Conservation (phyloP, 2,888 invertebrate species). For the Polylopha cassiicola region DNA sequence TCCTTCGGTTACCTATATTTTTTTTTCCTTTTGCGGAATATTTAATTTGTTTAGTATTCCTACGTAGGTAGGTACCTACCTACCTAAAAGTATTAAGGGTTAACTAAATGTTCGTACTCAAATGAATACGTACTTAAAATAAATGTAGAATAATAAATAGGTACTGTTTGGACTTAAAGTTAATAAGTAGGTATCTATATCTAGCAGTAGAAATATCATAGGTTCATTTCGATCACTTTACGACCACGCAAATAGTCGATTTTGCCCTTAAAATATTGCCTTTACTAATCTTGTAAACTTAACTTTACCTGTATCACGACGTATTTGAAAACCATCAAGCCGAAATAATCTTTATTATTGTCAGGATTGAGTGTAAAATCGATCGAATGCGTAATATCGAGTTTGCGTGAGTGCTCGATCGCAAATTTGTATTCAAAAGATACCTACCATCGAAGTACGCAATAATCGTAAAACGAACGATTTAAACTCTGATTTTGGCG, state of each 20-base stretch:
- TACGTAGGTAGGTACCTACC: too few relatives aligned
- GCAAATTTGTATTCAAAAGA: conserved; percentile 67
- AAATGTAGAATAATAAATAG: neutral
- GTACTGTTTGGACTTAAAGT: neutral
- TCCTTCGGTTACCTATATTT: too few relatives aligned
- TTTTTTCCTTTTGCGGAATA: too few relatives aligned
- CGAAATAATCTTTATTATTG: conserved; percentile 19
- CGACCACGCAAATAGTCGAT: conserved; percentile 39
- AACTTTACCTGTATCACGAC: conserved; percentile 35
- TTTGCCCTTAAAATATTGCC: conserved; percentile 50
- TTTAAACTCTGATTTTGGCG: conserved; percentile 65
- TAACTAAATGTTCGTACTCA: too few relatives aligned
- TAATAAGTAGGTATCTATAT: neutral
- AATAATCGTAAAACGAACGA: conserved; percentile 68
- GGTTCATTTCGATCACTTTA: conserved; percentile 18
- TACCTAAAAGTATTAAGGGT: too few relatives aligned
- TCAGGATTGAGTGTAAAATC: conserved; percentile 27
- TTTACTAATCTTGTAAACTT: conserved; percentile 47
- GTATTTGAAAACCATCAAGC: conserved; percentile 8
- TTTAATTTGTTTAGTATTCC: too few relatives aligned
- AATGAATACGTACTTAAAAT: too few relatives aligned
- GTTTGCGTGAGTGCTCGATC: conserved; percentile 52
- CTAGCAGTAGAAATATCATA: conserved; percentile 6
- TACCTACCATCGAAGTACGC: conserved; percentile 63
- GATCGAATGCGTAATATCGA: conserved; percentile 21